Evolutionary conservation across 2,113 vertebrate genomes (phyloP), one percentile per base, ranked within the genome.

Genomic region (Tachycineta bicolor): DNA sequence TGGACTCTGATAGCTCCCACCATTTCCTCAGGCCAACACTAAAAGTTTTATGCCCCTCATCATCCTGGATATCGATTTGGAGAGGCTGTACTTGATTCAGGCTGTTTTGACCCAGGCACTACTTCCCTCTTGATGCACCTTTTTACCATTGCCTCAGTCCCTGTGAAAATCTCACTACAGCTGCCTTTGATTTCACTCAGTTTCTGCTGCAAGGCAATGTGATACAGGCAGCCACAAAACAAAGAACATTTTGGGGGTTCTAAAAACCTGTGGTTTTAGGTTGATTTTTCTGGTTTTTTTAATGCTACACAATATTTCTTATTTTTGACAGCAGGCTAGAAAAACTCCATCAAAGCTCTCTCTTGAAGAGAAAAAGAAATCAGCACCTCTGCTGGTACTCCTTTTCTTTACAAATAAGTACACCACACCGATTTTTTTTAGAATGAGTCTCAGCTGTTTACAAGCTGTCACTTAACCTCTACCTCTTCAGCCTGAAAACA

Each of bases 371-470:
- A 39, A 74, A 47, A 20, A 77, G 21, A 86, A 79, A 74, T 63
- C 80, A 92, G 22, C 39, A 74, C 24, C 16, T 91, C 60, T 71
- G 9, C 21, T 88, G 1, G 3, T 70, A 65, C 24, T 59, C 5
- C 21, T 78, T 69, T 81, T 26, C 59, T 39, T 92, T 25, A 26
- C n/a, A 92, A 74, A 23, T 49, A 67, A 87, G 56, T 47, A 44
- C 33, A 89, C 17, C 64, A 68, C 17, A 34, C 7, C 71, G 60
- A 33, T 52, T 81, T 78, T 52, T 87, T 87, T 80, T 52, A 59
- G 64, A 95, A 92, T 14, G 22, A 94, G 47, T 21, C 29, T 83
- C 80, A 87, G 80, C 60, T 89, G 69, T 67, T 95, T 94, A 89
- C 68, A 81, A 50, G 63, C 53, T 75, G 39, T 37, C 78, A 85